These are phyloP conservation scores for Chrysina gloriosa DNA, from an alignment of 2,888 invertebrate species.

Conservation along the genomic window DNA sequence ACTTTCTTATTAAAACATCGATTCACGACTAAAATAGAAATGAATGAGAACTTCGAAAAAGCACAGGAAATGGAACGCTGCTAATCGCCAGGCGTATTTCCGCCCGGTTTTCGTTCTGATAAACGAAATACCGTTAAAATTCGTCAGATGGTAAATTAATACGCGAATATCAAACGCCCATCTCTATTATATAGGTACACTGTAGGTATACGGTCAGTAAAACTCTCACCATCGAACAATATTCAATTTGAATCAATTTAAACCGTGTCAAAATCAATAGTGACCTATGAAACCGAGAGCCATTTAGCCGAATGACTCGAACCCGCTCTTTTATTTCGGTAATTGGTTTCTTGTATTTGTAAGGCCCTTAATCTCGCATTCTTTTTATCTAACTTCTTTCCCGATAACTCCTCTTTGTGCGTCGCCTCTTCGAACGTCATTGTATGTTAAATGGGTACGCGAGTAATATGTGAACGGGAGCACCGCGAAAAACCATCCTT, in stretches of 20 bases:
- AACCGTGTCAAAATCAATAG: constrained; percentile 53
- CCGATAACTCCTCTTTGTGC: constrained; percentile 50
- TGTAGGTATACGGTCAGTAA: constrained; percentile 43
- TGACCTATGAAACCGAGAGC: constrained; percentile 45
- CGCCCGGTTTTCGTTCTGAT: not conserved
- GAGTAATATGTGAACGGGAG: constrained; percentile 38
- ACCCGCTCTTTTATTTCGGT: constrained; percentile 54
- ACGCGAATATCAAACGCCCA: not conserved
- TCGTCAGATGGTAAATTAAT: not conserved
- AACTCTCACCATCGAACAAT: constrained; percentile 45
- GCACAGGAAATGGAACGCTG: not conserved
- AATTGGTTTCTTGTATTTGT: constrained; percentile 60
- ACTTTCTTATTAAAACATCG: too few relatives aligned
- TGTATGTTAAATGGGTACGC: constrained; percentile 46
- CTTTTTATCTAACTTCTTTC: constrained; percentile 56
- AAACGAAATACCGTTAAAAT: not conserved
- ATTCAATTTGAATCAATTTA: constrained; percentile 53
- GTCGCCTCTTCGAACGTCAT: constrained; percentile 42
- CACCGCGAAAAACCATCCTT: not conserved
- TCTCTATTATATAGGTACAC: not conserved
- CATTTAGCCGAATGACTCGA: constrained; percentile 42
- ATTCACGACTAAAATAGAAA: too few relatives aligned
- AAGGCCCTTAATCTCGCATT: constrained; percentile 54
- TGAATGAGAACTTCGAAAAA: not conserved
- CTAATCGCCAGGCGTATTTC: not conserved